phyloP scores from a whole-genome alignment of 2,888 invertebrate species.

The Himalopsyche kuldschensis region DNA sequence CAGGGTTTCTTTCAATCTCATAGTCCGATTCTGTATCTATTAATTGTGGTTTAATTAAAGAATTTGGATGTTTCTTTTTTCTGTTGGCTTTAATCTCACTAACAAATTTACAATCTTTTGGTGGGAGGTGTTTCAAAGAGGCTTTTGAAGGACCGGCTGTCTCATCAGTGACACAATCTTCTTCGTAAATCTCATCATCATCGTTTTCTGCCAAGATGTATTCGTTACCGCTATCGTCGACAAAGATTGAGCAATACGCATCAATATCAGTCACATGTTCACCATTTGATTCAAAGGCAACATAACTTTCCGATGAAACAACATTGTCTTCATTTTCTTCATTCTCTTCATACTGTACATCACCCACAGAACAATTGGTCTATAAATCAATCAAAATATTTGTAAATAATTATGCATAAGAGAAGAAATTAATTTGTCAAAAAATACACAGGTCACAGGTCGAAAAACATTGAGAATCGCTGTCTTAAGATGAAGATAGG shows the following conservation, averaged over 20 bases:
- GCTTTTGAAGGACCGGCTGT: not conserved
- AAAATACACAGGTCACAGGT: no score
- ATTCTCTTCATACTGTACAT: not conserved
- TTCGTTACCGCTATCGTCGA: conserved; percentile 31
- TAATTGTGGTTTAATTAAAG: not conserved
- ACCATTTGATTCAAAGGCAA: not conserved
- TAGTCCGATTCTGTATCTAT: not conserved
- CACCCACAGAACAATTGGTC: not conserved
- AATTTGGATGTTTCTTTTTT: not conserved
- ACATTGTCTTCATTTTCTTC: not conserved
- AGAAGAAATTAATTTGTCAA: no score
- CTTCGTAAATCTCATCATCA: conserved; percentile 44
- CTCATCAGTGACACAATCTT: conserved; percentile 43
- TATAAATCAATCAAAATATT: not conserved
- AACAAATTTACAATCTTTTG: not conserved
- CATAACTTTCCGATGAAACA: not conserved
- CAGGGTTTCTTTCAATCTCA: not conserved
- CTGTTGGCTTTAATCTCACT: not conserved
- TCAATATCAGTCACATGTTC: not conserved
- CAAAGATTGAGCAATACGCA: conserved; percentile 10
- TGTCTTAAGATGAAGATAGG: no score
- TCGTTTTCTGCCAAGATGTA: conserved; percentile 42
- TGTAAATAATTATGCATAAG: no score
- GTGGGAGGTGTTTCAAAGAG: not conserved
- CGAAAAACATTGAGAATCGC: no score